These are phyloP conservation scores for Plutella xylostella DNA, from an alignment of 2,888 invertebrate genomes.

Conservation along the genomic window DNA sequence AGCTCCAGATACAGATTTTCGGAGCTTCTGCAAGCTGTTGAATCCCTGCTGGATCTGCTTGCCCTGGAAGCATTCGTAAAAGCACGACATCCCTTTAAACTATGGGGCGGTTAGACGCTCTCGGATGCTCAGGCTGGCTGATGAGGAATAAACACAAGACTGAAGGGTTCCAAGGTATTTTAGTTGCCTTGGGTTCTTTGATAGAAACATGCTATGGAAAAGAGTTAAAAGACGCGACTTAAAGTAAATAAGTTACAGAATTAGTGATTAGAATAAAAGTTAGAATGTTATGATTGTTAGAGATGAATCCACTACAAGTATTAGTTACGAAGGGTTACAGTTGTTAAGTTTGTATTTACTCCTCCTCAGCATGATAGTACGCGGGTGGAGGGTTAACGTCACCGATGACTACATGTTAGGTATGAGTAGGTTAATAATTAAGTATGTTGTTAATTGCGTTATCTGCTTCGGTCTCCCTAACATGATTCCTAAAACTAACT, in stretches of 20 bases:
- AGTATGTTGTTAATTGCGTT: background rate
- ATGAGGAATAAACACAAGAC: slow-evolving; percentile 52
- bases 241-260: background rate
- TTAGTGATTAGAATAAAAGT: no score
- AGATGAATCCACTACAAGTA: no score
- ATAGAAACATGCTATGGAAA: background rate
- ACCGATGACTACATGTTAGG: slow-evolving; percentile 33
- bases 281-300: no score
- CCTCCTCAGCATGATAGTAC: slow-evolving; percentile 42
- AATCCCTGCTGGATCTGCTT: slow-evolving; percentile 66
- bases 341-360: slow-evolving; percentile 45
- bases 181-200: no score
- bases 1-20: slow-evolving; percentile 76
- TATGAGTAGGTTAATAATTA: background rate
- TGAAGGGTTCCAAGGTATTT: no score
- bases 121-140: slow-evolving; percentile 26
- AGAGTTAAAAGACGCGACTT: background rate
- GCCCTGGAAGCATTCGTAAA: slow-evolving; percentile 66
- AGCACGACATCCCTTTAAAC: slow-evolving; percentile 67
- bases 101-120: slow-evolving; percentile 38
- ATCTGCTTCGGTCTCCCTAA: slow-evolving; percentile 13
- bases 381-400: slow-evolving; percentile 41
- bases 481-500: no score
- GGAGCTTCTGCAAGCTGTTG: slow-evolving; percentile 77
- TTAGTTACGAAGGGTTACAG: no score